Evolutionary conservation across 2,797 vertebrate genomes (phyloP).

Genomic region (Euthynnus affinis): DNA sequence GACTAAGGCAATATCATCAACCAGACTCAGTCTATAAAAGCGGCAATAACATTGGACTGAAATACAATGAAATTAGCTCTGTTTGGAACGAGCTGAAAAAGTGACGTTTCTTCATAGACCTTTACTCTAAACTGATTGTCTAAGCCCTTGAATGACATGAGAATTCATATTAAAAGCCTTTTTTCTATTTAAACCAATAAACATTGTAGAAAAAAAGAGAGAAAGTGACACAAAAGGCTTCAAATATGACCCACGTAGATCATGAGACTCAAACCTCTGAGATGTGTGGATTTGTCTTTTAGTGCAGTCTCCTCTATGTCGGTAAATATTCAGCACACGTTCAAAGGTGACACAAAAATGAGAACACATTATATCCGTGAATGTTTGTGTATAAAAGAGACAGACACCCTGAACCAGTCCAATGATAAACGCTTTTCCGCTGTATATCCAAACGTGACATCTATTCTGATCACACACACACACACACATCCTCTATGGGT

Average conservation of each 20-base stretch:
- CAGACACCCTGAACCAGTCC: neutral
- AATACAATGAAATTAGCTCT: neutral
- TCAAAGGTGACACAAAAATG: neutral
- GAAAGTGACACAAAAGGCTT: constrained; percentile 36
- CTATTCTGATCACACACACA: neutral
- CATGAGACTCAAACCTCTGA: neutral
- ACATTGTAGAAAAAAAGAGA: constrained; percentile 49
- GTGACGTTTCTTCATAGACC: neutral
- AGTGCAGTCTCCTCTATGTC: constrained; percentile 8
- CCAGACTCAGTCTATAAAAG: neutral
- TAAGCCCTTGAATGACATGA: neutral
- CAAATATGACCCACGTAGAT: constrained; percentile 57
- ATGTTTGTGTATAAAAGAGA: constrained; percentile 7
- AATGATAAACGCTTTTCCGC: neutral
- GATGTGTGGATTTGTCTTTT: constrained; percentile 10
- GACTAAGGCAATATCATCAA: neutral
- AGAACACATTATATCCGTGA: neutral
- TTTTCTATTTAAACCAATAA: neutral
- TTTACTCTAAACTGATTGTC: neutral
- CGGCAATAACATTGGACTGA: neutral
- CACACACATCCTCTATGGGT: neutral
- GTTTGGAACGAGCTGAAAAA: neutral
- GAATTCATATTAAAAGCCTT: neutral
- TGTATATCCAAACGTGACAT: neutral
- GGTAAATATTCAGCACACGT: constrained; percentile 22